Evolutionary conservation across 1,140 invertebrate species (phyloP), one percentile per base, ranked within the genome.

Genomic region (Pogonomyrmex barbatus): DNA sequence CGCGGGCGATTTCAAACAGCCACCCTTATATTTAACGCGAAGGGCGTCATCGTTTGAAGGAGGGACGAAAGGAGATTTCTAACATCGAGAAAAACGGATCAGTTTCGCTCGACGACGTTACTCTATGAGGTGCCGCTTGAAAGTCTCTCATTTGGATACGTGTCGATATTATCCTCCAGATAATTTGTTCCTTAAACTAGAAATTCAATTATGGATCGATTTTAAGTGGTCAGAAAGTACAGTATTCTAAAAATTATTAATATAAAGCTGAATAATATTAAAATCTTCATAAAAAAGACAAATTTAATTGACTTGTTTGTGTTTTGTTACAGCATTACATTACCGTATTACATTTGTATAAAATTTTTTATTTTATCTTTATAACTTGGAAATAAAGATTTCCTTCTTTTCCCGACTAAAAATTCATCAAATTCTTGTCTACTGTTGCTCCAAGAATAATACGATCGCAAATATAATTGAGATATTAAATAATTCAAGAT

Each of bases 1-100:
- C 65, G 71, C 62, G 50, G 62, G 77, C 33, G 54, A 81, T 63
- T 83, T 63, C 76, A 67, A 68, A 87, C 68, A 56, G 56, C 36
- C 50, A 76, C 68, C 56, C 52, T 75, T 79, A 54, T 45, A 33
- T 39, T 62, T 56, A 60, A 14, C 12, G 14, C 52, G 52, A 87
- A 24, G 79, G 79, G 56, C 45, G 45, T 14, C 39, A 67, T 36
- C 52, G 42, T 33, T 12, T 30, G 36, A 24, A 10, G 24, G 58
- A 63, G 58, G 52, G 45, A 10, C n/a, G 45, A 50, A 45, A 76
- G 62, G 50, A 58, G 14, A 47, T 62, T 77, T 85, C 36, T 56
- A 36, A 36, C 58, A 56, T 58, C 56, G 33, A 33, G 73, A 6
- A 63, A 56, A 85, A 85, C 60, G 60, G 36, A 85, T 85, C 73